These are phyloP conservation scores for Marcusenius ussheri DNA, from an alignment of 2,113 vertebrate genomes.

Conservation along the genomic window DNA sequence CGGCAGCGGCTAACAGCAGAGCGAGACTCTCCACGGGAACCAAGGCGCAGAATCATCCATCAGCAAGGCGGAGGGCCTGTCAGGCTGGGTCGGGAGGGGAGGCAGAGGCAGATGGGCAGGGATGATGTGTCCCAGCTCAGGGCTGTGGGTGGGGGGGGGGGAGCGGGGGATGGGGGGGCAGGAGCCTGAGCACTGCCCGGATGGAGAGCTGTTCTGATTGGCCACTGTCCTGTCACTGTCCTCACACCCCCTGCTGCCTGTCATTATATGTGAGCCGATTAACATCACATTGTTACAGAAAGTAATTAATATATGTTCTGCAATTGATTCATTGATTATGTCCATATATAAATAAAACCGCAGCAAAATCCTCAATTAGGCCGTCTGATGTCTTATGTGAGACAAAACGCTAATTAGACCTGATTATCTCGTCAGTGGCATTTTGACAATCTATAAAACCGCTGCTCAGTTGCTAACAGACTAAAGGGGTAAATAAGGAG, in stretches of 20 bases:
- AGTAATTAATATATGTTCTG: background rate
- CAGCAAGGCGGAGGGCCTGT: background rate
- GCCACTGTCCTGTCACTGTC: background rate
- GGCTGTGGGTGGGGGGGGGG: too few relatives aligned
- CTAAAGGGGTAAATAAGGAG: constrained; percentile 16
- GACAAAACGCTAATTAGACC: constrained; percentile 16
- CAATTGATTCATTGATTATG: constrained; percentile 3
- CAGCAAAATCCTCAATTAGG: constrained; percentile 16
- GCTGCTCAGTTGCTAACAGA: background rate
- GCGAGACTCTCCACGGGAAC: background rate
- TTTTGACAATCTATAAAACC: background rate
- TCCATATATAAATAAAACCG: background rate
- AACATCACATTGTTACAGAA: background rate
- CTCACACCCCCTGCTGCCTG: background rate
- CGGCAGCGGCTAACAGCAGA: background rate
- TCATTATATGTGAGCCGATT: background rate
- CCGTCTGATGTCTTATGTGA: background rate
- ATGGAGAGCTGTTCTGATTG: background rate
- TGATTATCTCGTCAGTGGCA: constrained; percentile 18
- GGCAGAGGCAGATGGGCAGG: constrained; percentile 8
- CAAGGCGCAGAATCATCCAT: background rate
- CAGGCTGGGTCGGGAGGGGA: background rate
- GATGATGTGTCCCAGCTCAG: background rate
- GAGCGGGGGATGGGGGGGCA: background rate
- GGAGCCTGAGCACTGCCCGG: background rate